These are phyloP conservation scores for Notarius quadriscutis DNA, from an alignment of 2,113 vertebrate genomes.

Conservation along the genomic window DNA sequence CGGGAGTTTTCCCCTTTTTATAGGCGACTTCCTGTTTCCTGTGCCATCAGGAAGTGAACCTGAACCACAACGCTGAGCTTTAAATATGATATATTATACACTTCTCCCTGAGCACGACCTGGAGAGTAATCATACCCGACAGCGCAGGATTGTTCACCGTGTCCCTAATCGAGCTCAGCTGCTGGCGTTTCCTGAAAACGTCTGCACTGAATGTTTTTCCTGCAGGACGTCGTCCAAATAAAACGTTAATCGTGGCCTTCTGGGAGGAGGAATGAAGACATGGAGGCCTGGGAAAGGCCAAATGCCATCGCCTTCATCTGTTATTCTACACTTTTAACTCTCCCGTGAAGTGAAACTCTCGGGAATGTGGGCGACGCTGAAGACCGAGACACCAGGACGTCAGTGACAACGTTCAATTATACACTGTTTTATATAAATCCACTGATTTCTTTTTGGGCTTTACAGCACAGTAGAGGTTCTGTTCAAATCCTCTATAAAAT, in stretches of 20 bases:
- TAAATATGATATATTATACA: slow-evolving; percentile 42
- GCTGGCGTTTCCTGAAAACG: slow-evolving; percentile 69
- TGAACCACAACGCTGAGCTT: slow-evolving; percentile 27
- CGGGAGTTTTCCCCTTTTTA: slow-evolving; percentile 61
- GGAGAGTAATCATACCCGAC: slow-evolving; percentile 66
- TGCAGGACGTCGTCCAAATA: slow-evolving; percentile 68
- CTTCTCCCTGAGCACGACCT: slow-evolving; percentile 39
- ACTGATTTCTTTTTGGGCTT: neutral
- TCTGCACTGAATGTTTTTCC: slow-evolving; percentile 64
- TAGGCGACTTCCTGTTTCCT: slow-evolving; percentile 64
- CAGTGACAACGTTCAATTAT: neutral
- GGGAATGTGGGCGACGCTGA: slow-evolving; percentile 42
- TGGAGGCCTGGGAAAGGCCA: slow-evolving; percentile 25
- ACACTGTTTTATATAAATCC: neutral
- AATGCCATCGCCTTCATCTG: slow-evolving; percentile 48
- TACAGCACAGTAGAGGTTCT: neutral
- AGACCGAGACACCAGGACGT: neutral
- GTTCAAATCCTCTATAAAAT: neutral
- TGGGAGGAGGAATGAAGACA: slow-evolving; percentile 48
- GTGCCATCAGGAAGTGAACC: slow-evolving; percentile 60
- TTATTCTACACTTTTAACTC: slow-evolving; percentile 65
- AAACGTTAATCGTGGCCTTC: slow-evolving; percentile 64
- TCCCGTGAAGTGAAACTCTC: slow-evolving; percentile 50
- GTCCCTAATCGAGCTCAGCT: slow-evolving; percentile 76
- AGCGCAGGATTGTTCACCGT: slow-evolving; percentile 63